Evolutionary conservation across 2,797 vertebrate species (phyloP), one percentile per base, ranked within the genome.

Genomic region (Sebastes baramenuke): DNA sequence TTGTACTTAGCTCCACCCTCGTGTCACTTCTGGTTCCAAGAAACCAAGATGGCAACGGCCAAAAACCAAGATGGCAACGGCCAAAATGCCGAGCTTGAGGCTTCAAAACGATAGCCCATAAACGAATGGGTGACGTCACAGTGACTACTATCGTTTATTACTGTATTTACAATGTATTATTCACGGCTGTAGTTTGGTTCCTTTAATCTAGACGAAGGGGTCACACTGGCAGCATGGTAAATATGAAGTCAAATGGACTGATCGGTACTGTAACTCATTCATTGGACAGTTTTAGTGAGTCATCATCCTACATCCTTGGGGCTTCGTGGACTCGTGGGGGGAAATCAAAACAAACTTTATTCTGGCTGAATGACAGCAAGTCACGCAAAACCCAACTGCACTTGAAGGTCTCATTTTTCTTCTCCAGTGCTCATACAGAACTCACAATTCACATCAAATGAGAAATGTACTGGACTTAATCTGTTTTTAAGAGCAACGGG

Each of bases 61-160:
- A 38, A 42, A 46, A 0, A 7, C 16, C 16, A 46, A 46, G 16
- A 20, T 46, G 42, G 16, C 16, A 0, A 46, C 0, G 16, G 38
- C 1, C 38, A 0, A 46, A 46, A 0, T 20, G 18, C 46, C 1
- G 1, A 49, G 0, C 46, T 20, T 18, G 16, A 49, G 18, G 18
- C 46, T 49, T 49, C 46, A 49, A 49, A 49, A 49, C 2, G 7
- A 18, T 8, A 49, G 3, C 0, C 16, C 7, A 20, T 0, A 4
- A 49, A 49, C 42, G 0, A 46, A 16, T 46, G 0, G 0, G 14
- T 46, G 0, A 46, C 42, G 6, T 46, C 16, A 46, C 6, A 7
- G 14, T 18, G 42, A 46, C 6, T 18, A 42, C 1, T 1, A 0
- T 16, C 6, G 3, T 0, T 42, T 42, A 3, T 42, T 46, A 42